phyloP scores from a whole-genome alignment of 2,888 invertebrate genomes.

The Cantharis lateralis region DNA sequence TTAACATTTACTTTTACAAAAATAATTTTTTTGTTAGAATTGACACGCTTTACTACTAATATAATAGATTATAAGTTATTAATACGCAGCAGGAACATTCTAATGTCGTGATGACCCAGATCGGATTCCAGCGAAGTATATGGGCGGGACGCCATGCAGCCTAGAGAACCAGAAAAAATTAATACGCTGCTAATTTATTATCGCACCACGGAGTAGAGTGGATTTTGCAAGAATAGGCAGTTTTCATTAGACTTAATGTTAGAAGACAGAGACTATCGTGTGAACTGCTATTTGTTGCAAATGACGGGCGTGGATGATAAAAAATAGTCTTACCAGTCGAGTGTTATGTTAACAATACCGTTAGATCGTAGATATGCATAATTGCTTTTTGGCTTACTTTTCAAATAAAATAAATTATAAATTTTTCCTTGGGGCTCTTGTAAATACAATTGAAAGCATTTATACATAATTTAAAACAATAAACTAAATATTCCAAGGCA shows the following conservation, averaged over 20 bases:
- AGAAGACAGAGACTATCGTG: constrained; percentile 38
- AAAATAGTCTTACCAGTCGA: constrained; percentile 21
- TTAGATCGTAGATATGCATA: constrained; percentile 21
- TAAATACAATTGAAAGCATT: constrained; percentile 5
- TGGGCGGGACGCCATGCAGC: constrained; percentile 40
- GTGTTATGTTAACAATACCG: constrained; percentile 22
- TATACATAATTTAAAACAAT: neutral
- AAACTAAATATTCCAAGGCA: neutral
- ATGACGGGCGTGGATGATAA: constrained; percentile 32
- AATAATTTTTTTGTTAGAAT: neutral
- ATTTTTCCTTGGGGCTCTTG: constrained; percentile 10
- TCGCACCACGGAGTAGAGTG: constrained; percentile 34
- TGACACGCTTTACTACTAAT: constrained; percentile 1
- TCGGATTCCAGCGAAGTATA: constrained; percentile 38
- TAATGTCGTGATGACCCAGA: constrained; percentile 45
- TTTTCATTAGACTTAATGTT: constrained; percentile 40
- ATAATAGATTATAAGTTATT: constrained; percentile 11
- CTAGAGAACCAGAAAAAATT: constrained; percentile 40
- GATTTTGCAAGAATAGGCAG: constrained; percentile 39
- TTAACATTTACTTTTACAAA: neutral
- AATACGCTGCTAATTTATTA: constrained; percentile 43
- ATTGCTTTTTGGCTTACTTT: constrained; percentile 11
- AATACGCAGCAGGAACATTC: constrained; percentile 26
- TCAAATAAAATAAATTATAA: constrained; percentile 12
- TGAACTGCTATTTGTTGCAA: constrained; percentile 40